Percentiles rank a stretch among this genome's conserved stretches.
Evolutionary conservation across 2,113 vertebrate genomes (phyloP).

Genomic region (Empidonax traillii): DNA sequence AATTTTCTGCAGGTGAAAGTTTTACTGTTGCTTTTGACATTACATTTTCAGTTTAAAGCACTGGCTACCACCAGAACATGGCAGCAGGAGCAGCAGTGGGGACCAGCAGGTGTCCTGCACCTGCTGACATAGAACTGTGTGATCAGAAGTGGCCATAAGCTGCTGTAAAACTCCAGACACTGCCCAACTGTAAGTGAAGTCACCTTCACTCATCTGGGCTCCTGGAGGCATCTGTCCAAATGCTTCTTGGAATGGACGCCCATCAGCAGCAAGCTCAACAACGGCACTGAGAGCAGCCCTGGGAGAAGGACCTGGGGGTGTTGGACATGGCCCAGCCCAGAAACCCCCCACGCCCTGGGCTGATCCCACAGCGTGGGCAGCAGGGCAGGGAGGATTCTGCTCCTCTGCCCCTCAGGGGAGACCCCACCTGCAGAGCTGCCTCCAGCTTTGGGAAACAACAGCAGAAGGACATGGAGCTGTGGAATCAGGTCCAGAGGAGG

Average conservation of each 20-base stretch:
- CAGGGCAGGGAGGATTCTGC: neutral
- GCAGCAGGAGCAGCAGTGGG: neutral
- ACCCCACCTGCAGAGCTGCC: neutral
- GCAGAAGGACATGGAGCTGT: neutral
- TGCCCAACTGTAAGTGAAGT: accelerated
- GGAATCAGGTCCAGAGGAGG: neutral
- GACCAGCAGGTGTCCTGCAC: neutral
- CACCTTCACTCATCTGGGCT: neutral
- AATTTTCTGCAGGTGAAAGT: neutral
- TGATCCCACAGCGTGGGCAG: neutral
- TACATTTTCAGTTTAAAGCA: neutral
- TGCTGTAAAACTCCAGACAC: neutral
- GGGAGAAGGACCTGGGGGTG: neutral
- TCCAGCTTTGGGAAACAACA: neutral
- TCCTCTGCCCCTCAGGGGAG: neutral
- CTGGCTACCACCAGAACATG: accelerated
- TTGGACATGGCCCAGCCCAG: neutral
- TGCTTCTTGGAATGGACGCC: neutral
- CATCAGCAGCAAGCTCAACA: neutral
- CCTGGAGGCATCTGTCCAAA: neutral
- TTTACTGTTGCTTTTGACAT: neutral
- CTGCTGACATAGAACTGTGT: neutral
- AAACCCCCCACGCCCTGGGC: neutral
- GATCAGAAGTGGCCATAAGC: too few species aligned
- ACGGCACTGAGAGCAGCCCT: accelerated